Conservation (phyloP, 2,113 vertebrate genomes). For the Marmota monax region DNA sequence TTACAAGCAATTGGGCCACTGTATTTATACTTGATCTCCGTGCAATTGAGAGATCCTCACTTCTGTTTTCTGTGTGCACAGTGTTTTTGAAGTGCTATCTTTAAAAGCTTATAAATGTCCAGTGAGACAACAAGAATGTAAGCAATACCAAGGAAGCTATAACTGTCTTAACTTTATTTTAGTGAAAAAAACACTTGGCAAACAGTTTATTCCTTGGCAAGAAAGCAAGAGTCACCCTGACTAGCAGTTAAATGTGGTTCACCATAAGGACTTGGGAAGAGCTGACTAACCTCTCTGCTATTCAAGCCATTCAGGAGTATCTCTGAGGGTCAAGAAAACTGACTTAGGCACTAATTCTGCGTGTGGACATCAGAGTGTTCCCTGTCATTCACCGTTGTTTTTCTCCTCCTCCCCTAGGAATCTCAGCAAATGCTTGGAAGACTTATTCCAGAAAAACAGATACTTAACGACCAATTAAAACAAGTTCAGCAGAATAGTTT, state of each 20-base stretch:
- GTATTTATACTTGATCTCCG: not conserved
- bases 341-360: not conserved
- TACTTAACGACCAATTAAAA: slow-evolving; percentile 97
- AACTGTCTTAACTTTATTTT: not conserved
- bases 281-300: too few species aligned
- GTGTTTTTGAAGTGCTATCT: slow-evolving; percentile 8
- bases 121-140: slow-evolving; percentile 43
- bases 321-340: not conserved
- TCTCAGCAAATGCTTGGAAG: slow-evolving; percentile 98
- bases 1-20: not conserved
- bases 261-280: not conserved
- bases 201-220: slow-evolving; percentile 3
- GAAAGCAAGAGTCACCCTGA: not conserved
- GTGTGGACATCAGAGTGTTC: not conserved
- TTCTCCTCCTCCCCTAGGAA: slow-evolving; percentile 88
- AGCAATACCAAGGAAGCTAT: not conserved
- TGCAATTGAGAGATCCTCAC: not conserved
- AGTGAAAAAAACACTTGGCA: not conserved
- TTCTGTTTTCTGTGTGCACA: not conserved
- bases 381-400: not conserved
- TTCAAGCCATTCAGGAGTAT: not conserved
- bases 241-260: not conserved
- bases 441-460: slow-evolving; percentile 98
- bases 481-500: slow-evolving; percentile 98
- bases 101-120: slow-evolving; percentile 16